Percentiles rank a stretch among this genome's conserved stretches.
Conservation (phyloP, 2,113 vertebrate genomes). For the Rhodinocichla rosea region DNA sequence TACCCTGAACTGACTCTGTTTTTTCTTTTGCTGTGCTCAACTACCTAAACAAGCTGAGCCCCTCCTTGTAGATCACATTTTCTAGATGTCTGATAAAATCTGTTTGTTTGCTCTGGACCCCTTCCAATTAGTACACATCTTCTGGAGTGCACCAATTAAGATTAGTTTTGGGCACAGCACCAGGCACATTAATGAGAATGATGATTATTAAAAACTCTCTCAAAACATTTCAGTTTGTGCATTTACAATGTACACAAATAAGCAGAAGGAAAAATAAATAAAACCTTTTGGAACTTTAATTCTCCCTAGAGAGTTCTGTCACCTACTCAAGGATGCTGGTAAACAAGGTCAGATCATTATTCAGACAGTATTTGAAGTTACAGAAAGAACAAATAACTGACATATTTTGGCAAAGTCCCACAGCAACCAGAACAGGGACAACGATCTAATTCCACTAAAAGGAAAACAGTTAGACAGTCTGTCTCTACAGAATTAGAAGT, state of each 20-base stretch:
- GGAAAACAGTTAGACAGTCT: not conserved
- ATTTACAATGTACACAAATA: not conserved
- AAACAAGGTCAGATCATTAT: constrained; percentile 7
- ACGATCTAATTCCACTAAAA: not conserved
- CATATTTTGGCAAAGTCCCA: not conserved
- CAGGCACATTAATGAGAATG: constrained; percentile 30
- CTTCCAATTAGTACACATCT: constrained; percentile 16
- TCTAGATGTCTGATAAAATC: constrained; percentile 32
- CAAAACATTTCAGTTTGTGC: constrained; percentile 1
- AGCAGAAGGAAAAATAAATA: constrained; percentile 1
- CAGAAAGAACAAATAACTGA: not conserved
- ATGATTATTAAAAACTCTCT: not conserved
- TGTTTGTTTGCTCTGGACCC: constrained; percentile 18
- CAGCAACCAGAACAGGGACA: not conserved
- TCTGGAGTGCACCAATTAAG: constrained; percentile 52
- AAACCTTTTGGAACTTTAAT: not conserved
- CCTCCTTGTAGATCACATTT: not conserved
- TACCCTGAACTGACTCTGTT: not conserved
- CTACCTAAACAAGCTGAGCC: not conserved
- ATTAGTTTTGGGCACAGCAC: constrained; percentile 37
- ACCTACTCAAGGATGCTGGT: not conserved
- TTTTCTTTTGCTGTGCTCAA: not conserved
- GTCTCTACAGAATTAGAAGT: not conserved
- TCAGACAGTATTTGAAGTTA: constrained; percentile 3
- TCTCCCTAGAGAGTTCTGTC: not conserved